A percentile compares a stretch with the other conserved stretches of the same genome.
phyloP scores from a whole-genome alignment of 2,888 invertebrate species.

The Strigamia crassipes region DNA sequence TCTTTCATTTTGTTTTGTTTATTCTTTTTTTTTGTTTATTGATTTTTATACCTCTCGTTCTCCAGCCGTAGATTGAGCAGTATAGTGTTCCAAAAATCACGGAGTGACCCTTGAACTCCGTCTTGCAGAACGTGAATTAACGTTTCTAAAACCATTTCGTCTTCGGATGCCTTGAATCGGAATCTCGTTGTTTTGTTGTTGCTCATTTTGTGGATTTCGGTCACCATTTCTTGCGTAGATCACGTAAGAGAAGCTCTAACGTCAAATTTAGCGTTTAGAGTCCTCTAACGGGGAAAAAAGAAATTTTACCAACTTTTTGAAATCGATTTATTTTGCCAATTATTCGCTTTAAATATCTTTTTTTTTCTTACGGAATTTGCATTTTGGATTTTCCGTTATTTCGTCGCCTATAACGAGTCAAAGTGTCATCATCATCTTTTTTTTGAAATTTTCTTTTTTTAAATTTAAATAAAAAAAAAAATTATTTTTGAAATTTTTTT shows the following conservation, averaged over 20 bases:
- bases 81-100: conserved; percentile 19
- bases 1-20: not conserved
- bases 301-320: not conserved
- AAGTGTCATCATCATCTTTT: too few species aligned
- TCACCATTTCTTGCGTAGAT: conserved; percentile 26
- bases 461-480: too few species aligned
- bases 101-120: conserved; percentile 13
- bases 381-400: too few species aligned
- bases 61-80: conserved; percentile 25
- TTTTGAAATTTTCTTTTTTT: too few species aligned
- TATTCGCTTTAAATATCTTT: too few species aligned
- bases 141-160: conserved; percentile 20
- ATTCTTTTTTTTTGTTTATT: not conserved
- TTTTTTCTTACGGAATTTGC: too few species aligned
- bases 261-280: conserved; percentile 15
- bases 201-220: conserved; percentile 8
- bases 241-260: conserved; percentile 16
- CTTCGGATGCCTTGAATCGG: conserved; percentile 9
- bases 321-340: too few species aligned
- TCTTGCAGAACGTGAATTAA: conserved; percentile 2
- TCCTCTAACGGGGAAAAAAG: conserved; percentile 34
- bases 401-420: too few species aligned
- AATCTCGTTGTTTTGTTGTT: conserved; percentile 14
- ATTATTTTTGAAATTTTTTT: too few species aligned
- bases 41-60: not conserved